Base-by-base conservation (phyloP, 2,888 invertebrate species). In the Isoperla grammatica region DNA sequence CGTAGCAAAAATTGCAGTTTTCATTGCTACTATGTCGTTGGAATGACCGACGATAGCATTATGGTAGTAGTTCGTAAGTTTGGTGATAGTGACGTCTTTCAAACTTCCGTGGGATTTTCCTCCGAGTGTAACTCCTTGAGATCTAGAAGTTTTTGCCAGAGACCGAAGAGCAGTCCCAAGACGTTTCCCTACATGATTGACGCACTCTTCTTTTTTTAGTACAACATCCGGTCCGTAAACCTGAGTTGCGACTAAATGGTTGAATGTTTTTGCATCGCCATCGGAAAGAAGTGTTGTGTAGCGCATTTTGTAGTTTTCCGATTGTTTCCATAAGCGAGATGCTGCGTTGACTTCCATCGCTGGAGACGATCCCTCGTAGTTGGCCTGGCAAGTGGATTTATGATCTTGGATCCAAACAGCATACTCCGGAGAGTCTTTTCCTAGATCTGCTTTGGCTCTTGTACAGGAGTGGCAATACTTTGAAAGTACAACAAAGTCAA, bases 1-100 rank as follows among this genome's bases (percentile, higher is more conserved):
- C 6, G 66, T 68, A n/a, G 65, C 67, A 59, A 62, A 66, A 15
- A 68, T 66, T 22, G 49, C 62, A 11, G 35, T 58, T n/a, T 20
- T 61, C 67, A 67, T 66, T 17, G 66, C 35, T 19, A 50, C 56
- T 3, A 64, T 56, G 50, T 59, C 54, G 46, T 57, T 42, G 5
- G 13, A 11, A 56, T 66, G 64, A 39, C 63, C 13, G 9, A 61
- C 11, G 23, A 66, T 65, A 1, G 63, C 63, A 13, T 65, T 55
- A 19, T 64, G 63, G 53, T 66, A 67, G 60, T 65, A 64, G 29
- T 40, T 46, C 0, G 49, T 29, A 11, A 63, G 49, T 23, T 64
- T 57, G 22, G 48, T 35, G 17, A 61, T 62, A 15, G 56, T 35
- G 17, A 40, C 48, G 1, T 56, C 56, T 11, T 56, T 60, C n/a